Evolutionary conservation across 2,113 vertebrate genomes (phyloP).

Genomic region (Patagioenas fasciata): DNA sequence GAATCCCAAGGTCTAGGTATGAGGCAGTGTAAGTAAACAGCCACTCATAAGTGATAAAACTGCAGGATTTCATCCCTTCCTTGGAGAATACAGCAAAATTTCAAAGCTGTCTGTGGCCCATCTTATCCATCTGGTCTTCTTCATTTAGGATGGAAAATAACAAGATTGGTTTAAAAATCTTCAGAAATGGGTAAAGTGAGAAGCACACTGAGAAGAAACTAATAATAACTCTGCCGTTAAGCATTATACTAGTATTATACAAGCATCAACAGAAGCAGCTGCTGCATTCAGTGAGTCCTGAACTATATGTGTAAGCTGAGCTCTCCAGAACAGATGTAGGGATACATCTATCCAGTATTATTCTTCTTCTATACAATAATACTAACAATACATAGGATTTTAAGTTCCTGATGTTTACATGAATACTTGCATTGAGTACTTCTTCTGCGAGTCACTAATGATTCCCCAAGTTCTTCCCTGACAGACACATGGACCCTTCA

Average conservation of each 20-base stretch:
- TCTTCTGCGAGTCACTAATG: neutral
- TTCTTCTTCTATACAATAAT: neutral
- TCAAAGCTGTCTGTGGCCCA: neutral
- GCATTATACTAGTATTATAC: neutral
- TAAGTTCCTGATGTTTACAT: neutral
- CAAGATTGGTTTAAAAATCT: neutral
- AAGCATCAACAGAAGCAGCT: neutral
- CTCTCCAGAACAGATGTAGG: neutral
- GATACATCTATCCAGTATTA: neutral
- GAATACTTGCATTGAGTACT: neutral
- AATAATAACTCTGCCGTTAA: neutral
- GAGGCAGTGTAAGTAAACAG: constrained; percentile 10
- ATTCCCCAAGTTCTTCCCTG: neutral
- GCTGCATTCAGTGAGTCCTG: neutral
- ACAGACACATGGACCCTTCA: neutral
- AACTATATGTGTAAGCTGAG: neutral
- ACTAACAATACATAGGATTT: neutral
- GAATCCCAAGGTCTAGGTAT: neutral
- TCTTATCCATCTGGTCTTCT: constrained; percentile 2
- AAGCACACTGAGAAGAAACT: neutral
- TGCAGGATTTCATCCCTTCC: neutral
- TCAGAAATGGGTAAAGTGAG: neutral
- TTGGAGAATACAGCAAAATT: neutral
- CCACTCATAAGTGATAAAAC: neutral
- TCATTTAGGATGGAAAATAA: neutral